Evolutionary conservation across 1,140 invertebrate genomes (phyloP).

Genomic region (Trialeurodes vaporariorum): DNA sequence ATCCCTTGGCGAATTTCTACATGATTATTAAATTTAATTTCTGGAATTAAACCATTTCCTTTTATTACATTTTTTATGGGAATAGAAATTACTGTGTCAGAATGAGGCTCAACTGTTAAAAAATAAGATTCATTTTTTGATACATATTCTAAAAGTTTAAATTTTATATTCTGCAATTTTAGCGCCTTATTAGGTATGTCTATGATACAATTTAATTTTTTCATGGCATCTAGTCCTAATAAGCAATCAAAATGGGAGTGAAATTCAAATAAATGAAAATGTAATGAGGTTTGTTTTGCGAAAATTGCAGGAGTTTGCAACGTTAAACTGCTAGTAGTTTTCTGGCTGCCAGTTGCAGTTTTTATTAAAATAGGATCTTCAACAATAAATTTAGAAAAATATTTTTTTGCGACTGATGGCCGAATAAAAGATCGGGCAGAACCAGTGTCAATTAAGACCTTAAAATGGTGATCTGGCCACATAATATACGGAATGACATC

Average conservation of each 20-base stretch:
- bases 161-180: background rate
- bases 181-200: background rate
- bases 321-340: background rate
- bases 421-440: background rate
- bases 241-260: background rate
- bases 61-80: background rate
- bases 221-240: background rate
- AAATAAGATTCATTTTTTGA: background rate
- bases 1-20: background rate
- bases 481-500: no score
- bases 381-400: background rate
- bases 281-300: background rate
- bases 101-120: background rate
- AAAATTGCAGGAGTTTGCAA: background rate
- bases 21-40: background rate
- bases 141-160: background rate
- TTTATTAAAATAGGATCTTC: background rate
- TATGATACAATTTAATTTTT: background rate
- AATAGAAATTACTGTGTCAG: background rate
- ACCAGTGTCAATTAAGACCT: background rate
- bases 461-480: no score
- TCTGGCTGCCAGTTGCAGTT: background rate
- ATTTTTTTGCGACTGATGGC: background rate
- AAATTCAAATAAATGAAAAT: background rate
- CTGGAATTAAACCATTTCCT: background rate